These are phyloP conservation scores for Callionymus lyra DNA, from an alignment of 2,113 vertebrate genomes.

Conservation along the genomic window DNA sequence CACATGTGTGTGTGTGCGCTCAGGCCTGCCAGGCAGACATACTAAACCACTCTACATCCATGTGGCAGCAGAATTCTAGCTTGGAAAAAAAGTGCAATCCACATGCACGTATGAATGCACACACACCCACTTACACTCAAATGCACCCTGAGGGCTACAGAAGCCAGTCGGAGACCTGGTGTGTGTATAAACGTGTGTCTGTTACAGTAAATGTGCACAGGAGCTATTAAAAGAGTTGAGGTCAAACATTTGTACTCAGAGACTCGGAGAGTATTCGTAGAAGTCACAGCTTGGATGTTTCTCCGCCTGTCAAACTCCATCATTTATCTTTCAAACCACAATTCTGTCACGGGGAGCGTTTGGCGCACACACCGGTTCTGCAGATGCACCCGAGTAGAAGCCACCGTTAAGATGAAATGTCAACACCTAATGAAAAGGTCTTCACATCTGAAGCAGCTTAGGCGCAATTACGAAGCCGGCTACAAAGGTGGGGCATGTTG, in stretches of 20 bases:
- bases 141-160: slow-evolving; percentile 39
- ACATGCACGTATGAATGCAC: slow-evolving; percentile 28
- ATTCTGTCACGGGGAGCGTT: too few relatives aligned
- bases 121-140: slow-evolving; percentile 31
- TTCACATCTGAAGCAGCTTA: slow-evolving; percentile 34
- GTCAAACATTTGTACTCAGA: slow-evolving; percentile 46
- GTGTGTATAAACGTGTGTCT: slow-evolving; percentile 19
- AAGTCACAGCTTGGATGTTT: not conserved
- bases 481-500: slow-evolving; percentile 5
- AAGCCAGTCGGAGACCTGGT: slow-evolving; percentile 43
- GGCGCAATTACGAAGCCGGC: slow-evolving; percentile 8
- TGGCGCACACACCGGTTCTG: too few relatives aligned
- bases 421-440: slow-evolving; percentile 22
- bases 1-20: slow-evolving; percentile 14
- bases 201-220: slow-evolving; percentile 46
- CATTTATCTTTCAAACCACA: too few relatives aligned
- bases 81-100: slow-evolving; percentile 45
- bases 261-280: slow-evolving; percentile 2
- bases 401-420: slow-evolving; percentile 11
- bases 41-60: slow-evolving; percentile 63
- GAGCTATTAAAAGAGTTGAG: slow-evolving; percentile 56
- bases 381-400: too few relatives aligned
- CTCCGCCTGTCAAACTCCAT: too few relatives aligned
- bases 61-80: slow-evolving; percentile 60
- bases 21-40: slow-evolving; percentile 55